Percentiles rank a stretch among this genome's conserved stretches.
phyloP scores from a whole-genome alignment of 2,888 invertebrate species.

The Ochropacha duplaris region DNA sequence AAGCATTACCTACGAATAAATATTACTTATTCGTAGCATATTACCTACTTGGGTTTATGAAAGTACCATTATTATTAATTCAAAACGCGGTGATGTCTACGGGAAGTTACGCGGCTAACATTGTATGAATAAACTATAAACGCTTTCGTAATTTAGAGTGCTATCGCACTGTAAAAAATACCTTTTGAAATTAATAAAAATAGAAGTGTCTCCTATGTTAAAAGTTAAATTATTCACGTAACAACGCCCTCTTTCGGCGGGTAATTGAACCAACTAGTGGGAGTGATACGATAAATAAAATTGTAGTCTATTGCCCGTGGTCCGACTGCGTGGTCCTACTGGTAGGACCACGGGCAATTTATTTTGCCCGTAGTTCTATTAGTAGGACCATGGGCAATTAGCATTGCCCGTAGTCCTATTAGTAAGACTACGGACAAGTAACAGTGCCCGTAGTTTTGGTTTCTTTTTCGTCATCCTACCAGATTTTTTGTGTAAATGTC shows the following conservation, averaged over 20 bases:
- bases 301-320: too few relatives aligned
- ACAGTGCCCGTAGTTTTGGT: too few relatives aligned
- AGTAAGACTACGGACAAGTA: too few relatives aligned
- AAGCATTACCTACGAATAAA: too few relatives aligned
- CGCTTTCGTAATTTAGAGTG: not conserved
- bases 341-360: too few relatives aligned
- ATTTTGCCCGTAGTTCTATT: too few relatives aligned
- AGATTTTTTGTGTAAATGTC: too few relatives aligned
- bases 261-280: not conserved
- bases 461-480: too few relatives aligned
- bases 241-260: not conserved
- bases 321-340: too few relatives aligned
- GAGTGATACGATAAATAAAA: not conserved
- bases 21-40: too few relatives aligned
- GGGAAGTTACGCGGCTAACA: slow-evolving; percentile 42
- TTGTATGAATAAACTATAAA: slow-evolving; percentile 7
- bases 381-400: too few relatives aligned
- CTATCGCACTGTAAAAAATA: not conserved
- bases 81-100: slow-evolving; percentile 34
- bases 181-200: not conserved
- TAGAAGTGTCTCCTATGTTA: not conserved
- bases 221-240: not conserved
- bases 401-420: too few relatives aligned
- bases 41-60: slow-evolving; percentile 28
- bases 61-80: slow-evolving; percentile 43